Base-by-base conservation (phyloP, 2,113 vertebrate species). In the Cololabis saira region DNA sequence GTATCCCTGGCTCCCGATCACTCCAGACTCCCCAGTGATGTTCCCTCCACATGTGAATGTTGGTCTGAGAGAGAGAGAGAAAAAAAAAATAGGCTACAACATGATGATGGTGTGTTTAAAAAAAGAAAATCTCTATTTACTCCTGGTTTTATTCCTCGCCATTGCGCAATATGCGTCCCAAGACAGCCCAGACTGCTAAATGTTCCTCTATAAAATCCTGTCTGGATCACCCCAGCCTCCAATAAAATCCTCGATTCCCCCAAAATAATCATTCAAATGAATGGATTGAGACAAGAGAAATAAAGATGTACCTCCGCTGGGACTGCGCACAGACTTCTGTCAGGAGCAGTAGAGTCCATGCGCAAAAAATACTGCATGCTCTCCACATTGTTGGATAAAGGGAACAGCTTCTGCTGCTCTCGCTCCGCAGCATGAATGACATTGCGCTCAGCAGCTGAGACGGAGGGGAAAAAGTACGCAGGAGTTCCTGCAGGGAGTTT, bases 1-100 rank as follows among this genome's bases (percentile, higher is more conserved):
- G 91, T 98, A 99, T 43, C 98, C 97, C 93, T 98, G 96, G 78
- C 97, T 99, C 72, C 97, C 97, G 83, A 99, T 95, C 75, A 96
- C 94, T 81, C 98, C 98, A 56, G 96, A 95, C 41, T 96, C 94
- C 87, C 94, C 96, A 12, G 95, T 96, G 71, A 98, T 84, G 89
- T 95, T 93, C 76, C 97, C 97, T 8, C 98, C 98, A 86, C 98
- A 99, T 66, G 94, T 89, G 90, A 98, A 98, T 41, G 78, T 79
- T 79, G 93, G 93, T 91, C 97, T 99, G 45, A 37, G 33, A 37
- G 19, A 15, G 58, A 3, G 4, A 47, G 33, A 14, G 69, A 50
- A 24, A 51, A 58, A 17, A 14, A 45, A 33, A 41, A 60, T 42
- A 18, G 21, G 27, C 16, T 21, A 47, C 57, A 4, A 61, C 42